Evolutionary conservation across 2,888 invertebrate genomes (phyloP).

Genomic region (Erebia aethiops): DNA sequence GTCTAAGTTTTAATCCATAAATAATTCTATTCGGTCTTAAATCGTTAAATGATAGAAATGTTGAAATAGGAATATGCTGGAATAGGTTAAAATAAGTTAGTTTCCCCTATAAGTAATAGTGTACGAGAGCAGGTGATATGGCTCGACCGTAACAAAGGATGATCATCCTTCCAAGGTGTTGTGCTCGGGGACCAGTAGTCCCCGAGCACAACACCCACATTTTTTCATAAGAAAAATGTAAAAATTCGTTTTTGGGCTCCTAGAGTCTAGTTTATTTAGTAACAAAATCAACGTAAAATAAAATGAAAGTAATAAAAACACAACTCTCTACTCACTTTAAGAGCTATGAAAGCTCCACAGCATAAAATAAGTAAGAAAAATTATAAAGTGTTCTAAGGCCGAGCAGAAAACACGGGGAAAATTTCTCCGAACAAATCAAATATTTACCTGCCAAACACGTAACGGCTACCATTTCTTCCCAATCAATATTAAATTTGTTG

Average conservation of each 20-base stretch:
- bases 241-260: background rate
- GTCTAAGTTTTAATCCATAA: background rate
- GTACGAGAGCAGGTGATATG: too few species aligned
- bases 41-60: too few species aligned
- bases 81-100: too few species aligned
- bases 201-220: too few species aligned
- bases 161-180: too few species aligned
- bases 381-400: conserved; percentile 26
- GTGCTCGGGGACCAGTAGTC: too few species aligned
- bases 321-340: conserved; percentile 20
- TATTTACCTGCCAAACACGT: conserved; percentile 31
- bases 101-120: too few species aligned
- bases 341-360: conserved; percentile 25
- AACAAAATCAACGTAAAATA: background rate
- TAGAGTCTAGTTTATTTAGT: background rate
- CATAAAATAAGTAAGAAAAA: conserved; percentile 21
- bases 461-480: conserved; percentile 24
- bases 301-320: conserved; percentile 16
- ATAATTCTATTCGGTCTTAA: too few species aligned
- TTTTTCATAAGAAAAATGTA: too few species aligned
- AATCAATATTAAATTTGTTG: conserved; percentile 37
- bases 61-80: too few species aligned
- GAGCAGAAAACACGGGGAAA: conserved; percentile 19
- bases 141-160: too few species aligned
- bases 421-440: conserved; percentile 30